A percentile compares a stretch with the other conserved stretches of the same genome.
Conservation (phyloP, 2,113 vertebrate species). For the Columbina picui region DNA sequence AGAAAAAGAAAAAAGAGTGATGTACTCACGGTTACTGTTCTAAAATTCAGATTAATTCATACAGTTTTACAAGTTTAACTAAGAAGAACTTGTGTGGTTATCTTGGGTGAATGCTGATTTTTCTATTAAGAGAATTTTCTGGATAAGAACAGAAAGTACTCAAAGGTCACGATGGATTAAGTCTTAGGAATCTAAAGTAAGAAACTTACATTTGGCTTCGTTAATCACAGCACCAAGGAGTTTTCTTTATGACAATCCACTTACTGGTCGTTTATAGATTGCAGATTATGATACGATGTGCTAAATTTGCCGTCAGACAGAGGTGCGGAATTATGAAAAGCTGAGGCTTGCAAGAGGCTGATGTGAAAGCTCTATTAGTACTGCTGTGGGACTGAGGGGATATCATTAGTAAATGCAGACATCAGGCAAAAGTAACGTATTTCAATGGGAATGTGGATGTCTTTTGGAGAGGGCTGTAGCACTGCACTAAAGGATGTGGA, state of each 20-base stretch:
- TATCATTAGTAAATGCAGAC: not conserved
- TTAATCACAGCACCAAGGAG: not conserved
- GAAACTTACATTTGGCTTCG: slow-evolving; percentile 17
- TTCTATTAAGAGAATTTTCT: not conserved
- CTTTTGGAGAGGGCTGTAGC: not conserved
- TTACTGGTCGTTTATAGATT: not conserved
- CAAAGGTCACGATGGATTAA: slow-evolving; percentile 5
- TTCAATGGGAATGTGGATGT: not conserved
- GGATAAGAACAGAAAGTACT: slow-evolving; percentile 19
- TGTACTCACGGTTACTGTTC: not conserved
- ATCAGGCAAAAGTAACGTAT: not conserved
- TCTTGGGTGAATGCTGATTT: not conserved
- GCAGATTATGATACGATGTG: not conserved
- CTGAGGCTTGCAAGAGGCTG: not conserved
- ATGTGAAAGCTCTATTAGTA: not conserved
- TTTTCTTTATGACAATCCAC: not conserved
- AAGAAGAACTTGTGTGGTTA: not conserved
- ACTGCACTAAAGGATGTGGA: not conserved
- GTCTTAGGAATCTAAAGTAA: not conserved
- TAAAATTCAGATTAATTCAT: not conserved
- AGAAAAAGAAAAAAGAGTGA: not conserved
- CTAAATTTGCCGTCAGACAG: not conserved
- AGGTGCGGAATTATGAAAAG: not conserved
- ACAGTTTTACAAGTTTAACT: not conserved
- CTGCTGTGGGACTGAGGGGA: not conserved